Base-by-base conservation (phyloP, 2,113 vertebrate genomes). In the Ctenomys sociabilis region DNA sequence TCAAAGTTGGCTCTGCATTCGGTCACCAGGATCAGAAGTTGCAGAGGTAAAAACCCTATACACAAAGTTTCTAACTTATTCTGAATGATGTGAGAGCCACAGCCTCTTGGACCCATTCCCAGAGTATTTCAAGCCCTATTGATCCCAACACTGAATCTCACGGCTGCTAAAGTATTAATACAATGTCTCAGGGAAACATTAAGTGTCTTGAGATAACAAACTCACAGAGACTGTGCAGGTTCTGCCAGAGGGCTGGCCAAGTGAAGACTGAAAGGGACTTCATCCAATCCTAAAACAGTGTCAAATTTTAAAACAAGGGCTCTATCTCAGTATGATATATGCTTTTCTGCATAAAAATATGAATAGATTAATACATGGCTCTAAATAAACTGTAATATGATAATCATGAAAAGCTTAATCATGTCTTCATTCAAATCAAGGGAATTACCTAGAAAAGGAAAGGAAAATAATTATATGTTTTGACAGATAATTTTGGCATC, bases 1-100 rank as follows among this genome's bases (percentile, higher is more conserved):
- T 77, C 24, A 92, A 73, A 82, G 30, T 95, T 88, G 35, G 82
- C 54, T 89, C 61, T 64, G 59, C 72, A 49, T 81, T 81, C 45
- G 68, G 24, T 68, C 28, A 85, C 7, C 14, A 43, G 2, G 61
- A 75, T 61, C 43, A 95, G 88, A 95, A 64, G 11, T 59, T 57
- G 10, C 49, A 81, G 22, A 81, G 40, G 40, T n/a, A 30, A 84
- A 82, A 22, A 68, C 77, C n/a, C 45, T 9, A 88, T 28, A 17
- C 37, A 73, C 6, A 59, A 21, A 93, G 64, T 80, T 81, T 61
- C 22, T 24, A 61, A 24, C 59, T 5, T 24, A 61, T 61, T 8
- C 28, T 59, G 40, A 72, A 16, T 81, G 49, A 14, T 32, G 7
- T 45, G n/a, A 61, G 64, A 54, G 8, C 7, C 22, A 30, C 22